phyloP scores from a whole-genome alignment of 64 coral and sea anemone species.

The Stichodactyla mertensii region DNA sequence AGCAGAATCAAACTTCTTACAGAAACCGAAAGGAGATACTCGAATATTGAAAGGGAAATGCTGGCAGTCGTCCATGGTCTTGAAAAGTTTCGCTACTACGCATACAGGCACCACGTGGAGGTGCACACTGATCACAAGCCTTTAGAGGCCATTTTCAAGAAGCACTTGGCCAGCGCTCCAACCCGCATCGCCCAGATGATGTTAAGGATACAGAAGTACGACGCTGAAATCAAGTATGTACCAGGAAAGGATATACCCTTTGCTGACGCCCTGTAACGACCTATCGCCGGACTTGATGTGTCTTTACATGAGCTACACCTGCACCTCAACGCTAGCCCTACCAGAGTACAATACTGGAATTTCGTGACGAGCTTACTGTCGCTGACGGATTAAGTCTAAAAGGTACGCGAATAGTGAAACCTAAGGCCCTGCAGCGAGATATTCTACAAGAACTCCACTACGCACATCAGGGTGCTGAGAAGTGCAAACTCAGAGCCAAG shows the following conservation, averaged over 20 bases:
- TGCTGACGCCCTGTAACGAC: conserved; percentile 35
- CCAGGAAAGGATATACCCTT: conserved; percentile 35
- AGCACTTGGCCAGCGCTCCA: conserved; percentile 36
- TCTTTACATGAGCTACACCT: conserved; percentile 38
- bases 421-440: conserved; percentile 11
- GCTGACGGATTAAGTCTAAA: conserved; percentile 31
- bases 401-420: conserved; percentile 17
- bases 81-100: conserved; percentile 51
- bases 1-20: no score
- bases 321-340: conserved; percentile 31
- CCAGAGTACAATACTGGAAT: conserved; percentile 34
- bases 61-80: no score
- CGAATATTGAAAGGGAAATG: no score
- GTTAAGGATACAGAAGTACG: conserved; percentile 34
- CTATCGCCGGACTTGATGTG: conserved; percentile 31
- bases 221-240: conserved; percentile 32
- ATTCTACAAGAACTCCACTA: conserved; percentile 40
- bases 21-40: no score
- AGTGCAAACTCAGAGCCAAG: conserved; percentile 50
- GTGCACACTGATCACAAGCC: conserved; percentile 38
- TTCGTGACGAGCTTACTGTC: conserved; percentile 14
- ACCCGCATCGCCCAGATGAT: conserved; percentile 54
- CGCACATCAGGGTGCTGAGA: conserved; percentile 33
- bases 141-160: conserved; percentile 56
- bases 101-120: conserved; percentile 21